Evolutionary conservation across 2,113 vertebrate genomes (phyloP).

Genomic region (Neogale vison): DNA sequence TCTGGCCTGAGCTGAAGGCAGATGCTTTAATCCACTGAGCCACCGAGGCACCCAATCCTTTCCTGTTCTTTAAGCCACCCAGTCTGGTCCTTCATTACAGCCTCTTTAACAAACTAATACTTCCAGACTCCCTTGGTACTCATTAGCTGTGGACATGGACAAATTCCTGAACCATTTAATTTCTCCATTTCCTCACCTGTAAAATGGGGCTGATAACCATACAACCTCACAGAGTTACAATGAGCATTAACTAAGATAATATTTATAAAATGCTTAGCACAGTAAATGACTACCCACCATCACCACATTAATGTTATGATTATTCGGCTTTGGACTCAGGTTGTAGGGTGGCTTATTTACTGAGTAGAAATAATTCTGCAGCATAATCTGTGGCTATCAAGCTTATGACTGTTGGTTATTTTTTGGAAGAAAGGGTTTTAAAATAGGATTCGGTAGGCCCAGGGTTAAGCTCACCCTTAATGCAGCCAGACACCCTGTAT

Average conservation of each 20-base stretch:
- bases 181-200: neutral
- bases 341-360: neutral
- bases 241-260: neutral
- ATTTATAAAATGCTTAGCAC: neutral
- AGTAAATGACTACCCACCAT: neutral
- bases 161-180: neutral
- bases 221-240: neutral
- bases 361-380: neutral
- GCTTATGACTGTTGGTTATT: neutral
- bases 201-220: neutral
- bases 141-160: neutral
- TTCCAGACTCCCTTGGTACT: neutral
- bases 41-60: neutral
- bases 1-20: no score
- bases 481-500: neutral
- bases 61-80: neutral
- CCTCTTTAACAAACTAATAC: neutral
- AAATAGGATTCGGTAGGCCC: neutral
- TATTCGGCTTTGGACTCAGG: neutral
- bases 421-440: neutral
- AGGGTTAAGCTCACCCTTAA: neutral
- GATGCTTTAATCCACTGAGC: no score
- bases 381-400: neutral
- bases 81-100: neutral
- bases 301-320: neutral